These are phyloP conservation scores for Noctua fimbriata DNA, from an alignment of 2,888 invertebrate genomes.

Conservation along the genomic window DNA sequence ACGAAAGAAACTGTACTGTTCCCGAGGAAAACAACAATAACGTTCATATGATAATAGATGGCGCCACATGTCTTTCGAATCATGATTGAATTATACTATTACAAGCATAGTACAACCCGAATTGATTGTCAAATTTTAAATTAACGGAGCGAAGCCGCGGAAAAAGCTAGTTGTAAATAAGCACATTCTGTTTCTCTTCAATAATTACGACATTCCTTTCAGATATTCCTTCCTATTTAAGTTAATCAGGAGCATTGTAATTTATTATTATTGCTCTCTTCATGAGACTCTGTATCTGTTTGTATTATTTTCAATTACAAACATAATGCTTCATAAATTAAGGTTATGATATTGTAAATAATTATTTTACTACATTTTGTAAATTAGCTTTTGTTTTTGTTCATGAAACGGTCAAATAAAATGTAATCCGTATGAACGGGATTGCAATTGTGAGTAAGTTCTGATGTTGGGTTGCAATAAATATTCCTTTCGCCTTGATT, in stretches of 20 bases:
- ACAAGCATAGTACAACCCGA: no score
- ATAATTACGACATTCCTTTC: neutral
- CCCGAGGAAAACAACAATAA: no score
- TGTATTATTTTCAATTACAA: constrained; percentile 1
- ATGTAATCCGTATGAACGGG: neutral
- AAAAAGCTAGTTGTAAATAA: no score
- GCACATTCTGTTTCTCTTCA: neutral
- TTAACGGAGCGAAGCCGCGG: no score
- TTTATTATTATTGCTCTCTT: neutral
- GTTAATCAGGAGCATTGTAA: neutral
- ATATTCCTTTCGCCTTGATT: no score
- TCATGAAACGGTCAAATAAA: neutral
- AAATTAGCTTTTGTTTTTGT: neutral
- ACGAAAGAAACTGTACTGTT: no score
- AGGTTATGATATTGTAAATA: neutral
- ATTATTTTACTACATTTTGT: neutral
- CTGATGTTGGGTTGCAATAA: neutral
- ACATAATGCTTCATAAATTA: constrained; percentile 7
- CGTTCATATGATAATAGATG: no score
- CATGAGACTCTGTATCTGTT: constrained; percentile 3
- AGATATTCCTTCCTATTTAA: constrained; percentile 9
- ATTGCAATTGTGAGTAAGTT: neutral
- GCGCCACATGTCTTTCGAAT: no score
- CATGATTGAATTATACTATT: no score
- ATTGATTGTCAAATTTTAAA: no score